These are phyloP conservation scores for Ceriagrion tenellum DNA, from an alignment of 2,888 invertebrate genomes.

Conservation along the genomic window DNA sequence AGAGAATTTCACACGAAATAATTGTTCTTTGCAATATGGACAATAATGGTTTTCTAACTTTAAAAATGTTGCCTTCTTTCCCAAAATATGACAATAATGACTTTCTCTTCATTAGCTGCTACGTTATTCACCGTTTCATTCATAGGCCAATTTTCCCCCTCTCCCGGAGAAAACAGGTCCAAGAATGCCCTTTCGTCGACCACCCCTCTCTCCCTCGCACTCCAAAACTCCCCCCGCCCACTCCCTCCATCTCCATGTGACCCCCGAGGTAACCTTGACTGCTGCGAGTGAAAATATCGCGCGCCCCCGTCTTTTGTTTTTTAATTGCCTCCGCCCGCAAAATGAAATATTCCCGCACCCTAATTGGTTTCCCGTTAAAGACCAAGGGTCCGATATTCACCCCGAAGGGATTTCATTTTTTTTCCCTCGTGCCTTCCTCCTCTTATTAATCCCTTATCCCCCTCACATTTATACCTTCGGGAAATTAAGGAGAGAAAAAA, in stretches of 20 bases:
- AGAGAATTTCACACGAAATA: too few relatives aligned
- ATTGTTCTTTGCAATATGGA: too few relatives aligned
- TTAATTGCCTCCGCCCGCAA: neutral
- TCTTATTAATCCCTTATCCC: neutral
- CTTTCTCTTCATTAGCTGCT: too few relatives aligned
- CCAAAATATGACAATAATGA: too few relatives aligned
- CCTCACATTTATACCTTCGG: neutral
- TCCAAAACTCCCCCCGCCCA: too few relatives aligned
- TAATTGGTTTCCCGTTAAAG: neutral
- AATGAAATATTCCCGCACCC: neutral
- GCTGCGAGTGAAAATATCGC: neutral
- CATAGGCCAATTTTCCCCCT: too few relatives aligned
- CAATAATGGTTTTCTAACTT: too few relatives aligned
- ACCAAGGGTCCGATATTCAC: neutral
- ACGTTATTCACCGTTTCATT: too few relatives aligned
- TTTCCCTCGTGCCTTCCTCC: neutral
- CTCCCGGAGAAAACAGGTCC: neutral
- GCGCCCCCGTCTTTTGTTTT: neutral
- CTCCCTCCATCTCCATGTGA: too few relatives aligned
- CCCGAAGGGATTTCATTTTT: neutral
- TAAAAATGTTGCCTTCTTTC: too few relatives aligned
- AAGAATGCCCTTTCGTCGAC: neutral
- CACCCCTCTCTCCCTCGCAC: too few relatives aligned
- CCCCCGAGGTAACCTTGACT: neutral
- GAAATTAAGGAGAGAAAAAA: neutral